Base-by-base conservation (phyloP, 2,113 vertebrate species). In the Vulpes vulpes region DNA sequence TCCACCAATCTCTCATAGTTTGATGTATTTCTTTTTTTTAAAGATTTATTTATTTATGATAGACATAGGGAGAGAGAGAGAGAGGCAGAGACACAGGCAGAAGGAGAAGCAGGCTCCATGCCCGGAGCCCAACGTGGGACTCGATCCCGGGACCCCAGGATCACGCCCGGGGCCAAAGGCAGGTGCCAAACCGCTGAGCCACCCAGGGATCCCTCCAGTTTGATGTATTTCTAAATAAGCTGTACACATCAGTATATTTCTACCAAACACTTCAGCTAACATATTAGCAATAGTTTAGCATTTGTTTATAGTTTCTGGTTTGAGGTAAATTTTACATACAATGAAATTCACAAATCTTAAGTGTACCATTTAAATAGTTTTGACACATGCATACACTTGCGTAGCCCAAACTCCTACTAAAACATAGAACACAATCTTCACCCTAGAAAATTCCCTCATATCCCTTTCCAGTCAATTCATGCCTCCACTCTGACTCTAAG, bases 291-390 rank as follows among this genome's bases (percentile, higher is more conserved):
- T 38, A 92, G 5, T 83, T 96, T 62, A 74, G 6, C 55, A 87
- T 91, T 92, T 84, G 35, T 80, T 94, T 82, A 92, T 16, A 94
- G 30, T 67, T 67, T 8, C 91, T 76, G 38, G 73, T 92, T 96
- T 78, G 14, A 76, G 64, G 30, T 92, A 97, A 93, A 93, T 82
- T 57, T 93, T 79, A 94, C 22, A 69, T 81, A 81, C 7, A 89
- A 32, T 95, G 59, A 62, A 96, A 88, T 79, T 67, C 23, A 88
- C 23, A 84, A 93, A 88, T 69, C 15, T 96, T 89, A 89, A 89
- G 53, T 69, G 11, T 35, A 59, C 30, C 27, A 25, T 85, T 90
- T 69, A 15, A 78, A 87, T 11, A 49, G 3, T 78, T 89, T 92
- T 86, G 43, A 76, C 7, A 85, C 30, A 74, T 43, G 17, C 53